Evolutionary conservation across 2,888 invertebrate genomes (phyloP).

Genomic region (Dendrolimus houi): DNA sequence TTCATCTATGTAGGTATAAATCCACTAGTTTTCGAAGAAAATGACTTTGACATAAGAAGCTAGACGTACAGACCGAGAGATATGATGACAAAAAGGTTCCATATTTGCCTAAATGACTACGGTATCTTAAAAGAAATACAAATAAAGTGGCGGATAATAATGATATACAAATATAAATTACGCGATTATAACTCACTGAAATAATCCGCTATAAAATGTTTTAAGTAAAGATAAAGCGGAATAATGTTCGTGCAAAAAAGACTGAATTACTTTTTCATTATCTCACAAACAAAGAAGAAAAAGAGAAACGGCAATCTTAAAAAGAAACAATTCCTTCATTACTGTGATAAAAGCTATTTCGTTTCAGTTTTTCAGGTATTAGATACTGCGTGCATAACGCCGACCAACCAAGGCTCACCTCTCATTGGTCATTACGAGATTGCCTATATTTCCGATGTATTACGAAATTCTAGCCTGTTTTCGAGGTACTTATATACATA

Average conservation of each 20-base stretch:
- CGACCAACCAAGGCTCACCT: conserved; percentile 8
- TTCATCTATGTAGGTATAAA: too few species aligned
- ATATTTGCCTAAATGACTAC: too few species aligned
- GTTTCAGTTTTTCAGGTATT: conserved; percentile 26
- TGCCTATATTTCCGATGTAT: too few species aligned
- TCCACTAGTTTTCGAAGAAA: too few species aligned
- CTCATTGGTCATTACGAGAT: neutral
- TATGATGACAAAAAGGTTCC: too few species aligned
- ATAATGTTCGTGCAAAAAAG: neutral
- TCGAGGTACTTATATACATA: too few species aligned
- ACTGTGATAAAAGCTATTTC: conserved; percentile 19
- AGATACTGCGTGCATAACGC: conserved; percentile 20
- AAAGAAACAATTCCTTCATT: conserved; percentile 17
- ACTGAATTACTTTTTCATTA: conserved; percentile 2
- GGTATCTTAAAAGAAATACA: too few species aligned
- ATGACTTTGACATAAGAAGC: too few species aligned
- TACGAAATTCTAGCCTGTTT: too few species aligned
- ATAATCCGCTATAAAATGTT: neutral
- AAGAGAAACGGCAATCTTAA: conserved; percentile 18
- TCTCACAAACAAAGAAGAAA: conserved; percentile 10
- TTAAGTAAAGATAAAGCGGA: neutral
- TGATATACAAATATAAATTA: neutral
- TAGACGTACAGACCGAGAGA: too few species aligned
- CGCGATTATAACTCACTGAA: neutral
- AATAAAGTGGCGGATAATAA: too few species aligned